Percentiles rank a stretch among this genome's conserved stretches.
Evolutionary conservation across 1,140 invertebrate genomes (phyloP).

Genomic region (Drosophila auraria): DNA sequence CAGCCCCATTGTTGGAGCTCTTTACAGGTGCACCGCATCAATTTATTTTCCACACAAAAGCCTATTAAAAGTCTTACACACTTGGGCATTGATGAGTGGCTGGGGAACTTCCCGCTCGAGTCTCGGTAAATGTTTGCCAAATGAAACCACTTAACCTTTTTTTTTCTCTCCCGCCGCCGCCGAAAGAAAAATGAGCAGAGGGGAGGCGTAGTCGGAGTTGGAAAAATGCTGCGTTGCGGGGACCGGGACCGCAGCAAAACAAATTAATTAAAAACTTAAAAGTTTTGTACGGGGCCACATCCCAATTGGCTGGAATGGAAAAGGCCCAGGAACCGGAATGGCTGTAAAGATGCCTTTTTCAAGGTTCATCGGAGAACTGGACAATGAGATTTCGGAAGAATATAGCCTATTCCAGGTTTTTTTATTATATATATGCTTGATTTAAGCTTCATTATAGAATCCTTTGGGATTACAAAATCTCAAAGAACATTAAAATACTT

Average conservation of each 20-base stretch:
- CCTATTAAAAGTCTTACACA: conserved; percentile 79
- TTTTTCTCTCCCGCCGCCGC: conserved; percentile 14
- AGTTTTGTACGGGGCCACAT: conserved; percentile 53
- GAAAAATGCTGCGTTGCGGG: conserved; percentile 30
- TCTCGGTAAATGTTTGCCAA: conserved; percentile 78
- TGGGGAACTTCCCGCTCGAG: conserved; percentile 25
- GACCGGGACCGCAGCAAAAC: conserved; percentile 68
- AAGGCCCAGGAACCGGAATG: conserved; percentile 8
- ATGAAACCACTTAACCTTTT: conserved; percentile 83
- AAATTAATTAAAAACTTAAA: conserved; percentile 83
- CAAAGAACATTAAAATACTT: too few relatives aligned
- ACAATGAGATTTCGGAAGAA: conserved; percentile 21
- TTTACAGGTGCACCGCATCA: conserved; percentile 82
- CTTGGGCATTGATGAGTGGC: conserved; percentile 62
- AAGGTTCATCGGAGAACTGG: conserved; percentile 10
- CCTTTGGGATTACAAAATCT: too few relatives aligned
- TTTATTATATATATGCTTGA: too few relatives aligned
- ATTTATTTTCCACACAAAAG: conserved; percentile 83
- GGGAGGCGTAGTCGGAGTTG: background rate
- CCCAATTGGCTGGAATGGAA: conserved; percentile 28
- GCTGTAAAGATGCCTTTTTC: conserved; percentile 17
- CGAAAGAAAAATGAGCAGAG: conserved; percentile 58
- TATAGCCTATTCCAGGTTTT: background rate
- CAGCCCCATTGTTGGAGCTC: conserved; percentile 57
- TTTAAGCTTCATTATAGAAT: too few relatives aligned